These are phyloP conservation scores for Hapalemur alaotrensis DNA, from an alignment of 2,797 vertebrate species.

Conservation along the genomic window DNA sequence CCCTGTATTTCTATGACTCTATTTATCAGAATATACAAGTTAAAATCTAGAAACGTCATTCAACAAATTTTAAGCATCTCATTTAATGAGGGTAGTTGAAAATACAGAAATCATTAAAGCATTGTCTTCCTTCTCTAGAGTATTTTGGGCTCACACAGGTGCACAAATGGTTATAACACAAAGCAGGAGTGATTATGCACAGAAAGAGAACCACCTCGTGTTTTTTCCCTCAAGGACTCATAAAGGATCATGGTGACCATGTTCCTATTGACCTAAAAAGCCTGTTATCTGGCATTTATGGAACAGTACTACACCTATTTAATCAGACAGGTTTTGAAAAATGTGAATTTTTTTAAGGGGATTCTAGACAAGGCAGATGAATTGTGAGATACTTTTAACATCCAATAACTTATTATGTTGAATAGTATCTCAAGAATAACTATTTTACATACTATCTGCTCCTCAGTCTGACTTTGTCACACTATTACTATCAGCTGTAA, in stretches of 20 bases:
- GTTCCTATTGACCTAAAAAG: background rate
- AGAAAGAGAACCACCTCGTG: background rate
- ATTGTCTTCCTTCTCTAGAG: background rate
- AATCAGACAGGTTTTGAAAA: background rate
- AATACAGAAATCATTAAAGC: background rate
- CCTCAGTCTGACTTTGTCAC: background rate
- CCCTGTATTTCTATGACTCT: background rate
- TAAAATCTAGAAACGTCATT: background rate
- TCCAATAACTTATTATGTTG: background rate
- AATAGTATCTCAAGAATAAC: background rate
- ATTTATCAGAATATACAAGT: background rate
- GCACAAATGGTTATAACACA: background rate
- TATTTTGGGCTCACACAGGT: background rate
- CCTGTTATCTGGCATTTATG: background rate
- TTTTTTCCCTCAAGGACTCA: background rate
- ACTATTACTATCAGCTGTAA: background rate
- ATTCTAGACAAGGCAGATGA: background rate
- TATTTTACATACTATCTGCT: background rate
- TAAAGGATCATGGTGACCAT: background rate
- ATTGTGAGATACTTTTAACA: background rate
- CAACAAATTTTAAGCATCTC: background rate
- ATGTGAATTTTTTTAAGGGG: background rate
- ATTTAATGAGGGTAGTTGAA: background rate
- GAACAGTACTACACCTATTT: background rate
- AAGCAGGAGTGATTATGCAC: background rate